Evolutionary conservation across 2,888 invertebrate species (phyloP).

Genomic region (Stenodema calcarata): DNA sequence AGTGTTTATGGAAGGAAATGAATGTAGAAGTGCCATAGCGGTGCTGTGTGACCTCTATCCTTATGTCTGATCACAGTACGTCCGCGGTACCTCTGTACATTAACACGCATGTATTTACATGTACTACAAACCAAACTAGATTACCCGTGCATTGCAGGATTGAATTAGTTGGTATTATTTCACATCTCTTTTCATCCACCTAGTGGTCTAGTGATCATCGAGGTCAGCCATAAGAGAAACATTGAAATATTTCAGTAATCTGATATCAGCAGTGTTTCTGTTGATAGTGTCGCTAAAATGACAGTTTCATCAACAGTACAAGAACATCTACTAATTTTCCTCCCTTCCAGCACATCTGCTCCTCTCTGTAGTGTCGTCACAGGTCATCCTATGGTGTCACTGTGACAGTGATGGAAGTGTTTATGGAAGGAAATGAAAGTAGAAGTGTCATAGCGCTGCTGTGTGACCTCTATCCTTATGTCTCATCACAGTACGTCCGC

Average conservation of each 20-base stretch:
- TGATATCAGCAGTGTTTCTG: background rate
- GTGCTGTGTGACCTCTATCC: constrained; percentile 81
- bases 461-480: constrained; percentile 84
- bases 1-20: constrained; percentile 73
- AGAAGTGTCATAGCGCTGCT: constrained; percentile 67
- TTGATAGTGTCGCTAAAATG: background rate
- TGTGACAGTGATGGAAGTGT: constrained; percentile 69
- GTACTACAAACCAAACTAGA: too few relatives aligned
- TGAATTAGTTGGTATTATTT: background rate
- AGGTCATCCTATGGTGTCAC: constrained; percentile 55
- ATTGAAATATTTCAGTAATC: background rate
- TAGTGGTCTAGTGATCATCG: background rate
- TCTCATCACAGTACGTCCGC: constrained; percentile 66
- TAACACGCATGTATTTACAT: too few relatives aligned
- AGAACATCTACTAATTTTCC: too few relatives aligned
- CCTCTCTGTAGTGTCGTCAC: constrained; percentile 37
- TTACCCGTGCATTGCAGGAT: too few relatives aligned
- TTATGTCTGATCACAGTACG: constrained; percentile 74
- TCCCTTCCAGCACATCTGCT: constrained; percentile 38
- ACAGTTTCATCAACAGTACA: background rate
- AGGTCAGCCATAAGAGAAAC: background rate
- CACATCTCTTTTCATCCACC: constrained; percentile 16
- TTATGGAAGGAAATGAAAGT: constrained; percentile 71
- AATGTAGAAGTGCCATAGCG: constrained; percentile 64
- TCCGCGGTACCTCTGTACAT: constrained; percentile 21